Base-by-base conservation (phyloP, 1,140 invertebrate genomes). In the Lepidurus packardi region DNA sequence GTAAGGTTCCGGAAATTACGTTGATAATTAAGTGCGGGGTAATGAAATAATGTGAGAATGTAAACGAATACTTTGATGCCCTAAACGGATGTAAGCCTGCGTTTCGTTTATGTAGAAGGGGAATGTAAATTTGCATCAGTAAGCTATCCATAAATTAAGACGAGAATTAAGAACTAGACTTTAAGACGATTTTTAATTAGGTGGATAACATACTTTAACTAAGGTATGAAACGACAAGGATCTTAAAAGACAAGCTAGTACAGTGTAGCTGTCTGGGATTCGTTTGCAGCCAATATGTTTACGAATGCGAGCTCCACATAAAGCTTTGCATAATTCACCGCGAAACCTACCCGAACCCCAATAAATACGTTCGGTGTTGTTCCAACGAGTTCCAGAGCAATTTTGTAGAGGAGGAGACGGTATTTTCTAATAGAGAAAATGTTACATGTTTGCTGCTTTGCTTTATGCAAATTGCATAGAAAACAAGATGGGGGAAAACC, bases 311-410 rank as follows among this genome's bases (percentile, higher is more conserved):
- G 53, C 53, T 65, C 21, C 16, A 65, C 53, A 21, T 65, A 21
- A 65, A 65, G 53, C n/a, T 65, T 65, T 65, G 53, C 53, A 65
- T 65, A 65, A 65, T 65, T 65, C 53, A 65, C 53, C 53, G 13
- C 16, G 53, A 65, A 65, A 65, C 53, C 53, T 65, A 65, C 16
- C 7, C 34, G 34, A 21, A 65, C 53, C 47, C 53, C 53, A 21
- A 13, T 65, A 65, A 65, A 65, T 65, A n/a, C 53, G 53, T 21
- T 65, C 21, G n/a, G 34, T 34, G 34, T 65, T 65, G 53, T 21
- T 65, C 21, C 53, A 65, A 0, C 53, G 53, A 4, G 7, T 13
- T 65, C 7, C 16, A 65, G n/a, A 13, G 13, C 13, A 65, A 21
- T 65, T 65, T 65, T 65, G 21, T 13, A 13, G 6, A 65, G 16